These are phyloP conservation scores for Danio rerio DNA, from an alignment of 2,113 vertebrate species.

Conservation along the genomic window GRCz12tu NC_133178.1:37260501-37261000, in stretches of 20 bases:
- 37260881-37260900: background rate
- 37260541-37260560: conserved; percentile 30
- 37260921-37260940: background rate
- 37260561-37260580: conserved; percentile 44
- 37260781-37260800: background rate
- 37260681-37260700: conserved; percentile 33
- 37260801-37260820: background rate
- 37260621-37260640: conserved; percentile 34
- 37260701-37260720: conserved; percentile 17
- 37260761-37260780: background rate
- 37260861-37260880: background rate
- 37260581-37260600: conserved; percentile 13
- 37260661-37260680: conserved; percentile 25
- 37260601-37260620: background rate
- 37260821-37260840: background rate
- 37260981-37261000: background rate
- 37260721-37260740: conserved; percentile 3
- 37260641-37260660: conserved; percentile 36
- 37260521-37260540: conserved; percentile 24
- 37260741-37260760: background rate
- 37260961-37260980: too few relatives aligned
- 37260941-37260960: too few relatives aligned
- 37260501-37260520: conserved; percentile 13
- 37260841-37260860: background rate
- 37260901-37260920: background rate